Base-by-base conservation (phyloP, 2,113 vertebrate species). In the Peromyscus polionotus region DNA sequence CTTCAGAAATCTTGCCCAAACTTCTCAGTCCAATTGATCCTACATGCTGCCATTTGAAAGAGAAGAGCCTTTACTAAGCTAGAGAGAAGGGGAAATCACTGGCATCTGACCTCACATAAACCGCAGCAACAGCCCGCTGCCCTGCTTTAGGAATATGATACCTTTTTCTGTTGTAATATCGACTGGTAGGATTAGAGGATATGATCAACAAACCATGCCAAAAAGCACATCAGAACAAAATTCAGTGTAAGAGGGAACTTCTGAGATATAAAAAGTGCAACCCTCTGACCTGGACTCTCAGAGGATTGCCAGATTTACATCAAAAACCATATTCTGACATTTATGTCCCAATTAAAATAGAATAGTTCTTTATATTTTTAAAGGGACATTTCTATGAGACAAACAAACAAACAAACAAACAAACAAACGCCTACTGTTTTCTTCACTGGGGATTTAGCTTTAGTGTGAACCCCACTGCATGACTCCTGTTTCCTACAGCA, bases 211-310 rank as follows among this genome's bases (percentile, higher is more conserved):
- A 93, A 77, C 17, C 70, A 91, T 48, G 28, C 5, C 13, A 83
- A 63, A 93, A 83, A 97, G 76, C 20, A 51, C 24, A 65, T 19
- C 7, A 83, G 88, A 77, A 90, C 48, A 96, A 95, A 80, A 73
- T 93, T 8, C 8, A 77, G 67, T 75, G 77, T 57, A 59, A 97
- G 96, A 97, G n/a, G 24, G 0, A 96, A 89, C 2, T 96, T 91
- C 3, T 7, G 83, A 95, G 95, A 95, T 84, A 88, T 91, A 95
- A 88, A 88, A 57, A 85, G 31, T 76, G 39, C 51, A 92, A 88
- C n/a, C 17, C 72, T 73, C 59, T 14, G 28, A 90, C n/a, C 63
- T 1, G 9, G 24, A 54, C 6, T 93, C 81, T 97, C 88, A 65
- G 65, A 76, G 61, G 28, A 89, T 88, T 93, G 76, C 81, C 63